These are phyloP conservation scores for Lates calcarifer DNA, from an alignment of 2,113 vertebrate species.

Conservation along the genomic window DNA sequence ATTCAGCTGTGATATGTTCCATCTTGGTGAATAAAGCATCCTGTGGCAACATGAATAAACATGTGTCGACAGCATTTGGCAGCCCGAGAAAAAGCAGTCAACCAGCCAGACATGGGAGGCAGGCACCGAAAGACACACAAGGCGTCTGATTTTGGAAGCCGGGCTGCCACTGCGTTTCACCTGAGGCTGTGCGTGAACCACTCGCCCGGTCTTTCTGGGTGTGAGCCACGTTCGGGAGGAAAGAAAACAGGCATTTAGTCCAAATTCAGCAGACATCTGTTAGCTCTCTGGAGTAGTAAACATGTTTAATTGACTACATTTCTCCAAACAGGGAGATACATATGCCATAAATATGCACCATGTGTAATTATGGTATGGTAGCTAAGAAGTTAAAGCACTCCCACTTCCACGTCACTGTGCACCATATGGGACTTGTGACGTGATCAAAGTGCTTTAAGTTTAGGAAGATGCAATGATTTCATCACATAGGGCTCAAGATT, in stretches of 20 bases:
- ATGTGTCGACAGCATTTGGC: conserved; percentile 74
- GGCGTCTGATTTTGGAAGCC: conserved; percentile 65
- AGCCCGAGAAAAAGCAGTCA: conserved; percentile 53
- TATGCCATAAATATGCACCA: conserved; percentile 68
- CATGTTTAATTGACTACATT: conserved; percentile 82
- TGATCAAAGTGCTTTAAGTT: conserved; percentile 43
- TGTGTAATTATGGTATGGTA: conserved; percentile 67
- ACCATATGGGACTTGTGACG: conserved; percentile 55
- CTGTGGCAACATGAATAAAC: conserved; percentile 79
- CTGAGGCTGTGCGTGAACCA: conserved; percentile 74
- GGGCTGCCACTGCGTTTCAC: conserved; percentile 77
- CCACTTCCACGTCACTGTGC: conserved; percentile 51
- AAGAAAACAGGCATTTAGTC: conserved; percentile 77
- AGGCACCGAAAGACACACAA: conserved; percentile 57
- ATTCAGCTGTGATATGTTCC: conserved; percentile 64
- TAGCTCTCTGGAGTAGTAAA: conserved; percentile 73
- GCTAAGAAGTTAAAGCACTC: conserved; percentile 50
- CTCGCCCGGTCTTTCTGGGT: conserved; percentile 68
- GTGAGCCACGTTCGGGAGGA: conserved; percentile 45
- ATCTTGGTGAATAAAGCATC: conserved; percentile 67
- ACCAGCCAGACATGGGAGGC: conserved; percentile 54
- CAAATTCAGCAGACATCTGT: conserved; percentile 82
- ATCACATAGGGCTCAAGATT: conserved; percentile 32
- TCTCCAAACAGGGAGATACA: conserved; percentile 65
- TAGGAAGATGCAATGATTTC: conserved; percentile 48